phyloP scores from a whole-genome alignment of 2,797 vertebrate genomes.

The Sorex maritimensis region DNA sequence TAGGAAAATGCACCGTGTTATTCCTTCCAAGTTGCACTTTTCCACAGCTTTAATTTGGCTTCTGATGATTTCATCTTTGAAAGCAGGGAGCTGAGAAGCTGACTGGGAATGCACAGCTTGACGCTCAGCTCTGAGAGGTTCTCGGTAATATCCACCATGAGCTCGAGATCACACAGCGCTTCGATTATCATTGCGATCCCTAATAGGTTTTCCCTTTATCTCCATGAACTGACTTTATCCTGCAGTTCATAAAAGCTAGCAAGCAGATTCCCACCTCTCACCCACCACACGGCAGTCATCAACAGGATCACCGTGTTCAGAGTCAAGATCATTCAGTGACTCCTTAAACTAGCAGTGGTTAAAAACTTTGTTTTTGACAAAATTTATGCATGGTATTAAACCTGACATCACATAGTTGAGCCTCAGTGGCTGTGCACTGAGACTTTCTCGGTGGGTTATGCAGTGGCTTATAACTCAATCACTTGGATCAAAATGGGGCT shows the following conservation, averaged over 20 bases:
- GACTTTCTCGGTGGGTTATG: neutral
- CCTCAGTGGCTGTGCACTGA: neutral
- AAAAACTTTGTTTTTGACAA: conserved; percentile 31
- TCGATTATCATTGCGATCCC: conserved; percentile 46
- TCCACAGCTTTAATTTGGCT: conserved; percentile 80
- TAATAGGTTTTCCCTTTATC: conserved; percentile 74
- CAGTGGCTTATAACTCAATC: neutral
- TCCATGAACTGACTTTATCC: conserved; percentile 67
- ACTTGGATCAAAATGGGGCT: neutral
- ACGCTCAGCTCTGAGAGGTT: conserved; percentile 69
- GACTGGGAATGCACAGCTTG: conserved; percentile 70
- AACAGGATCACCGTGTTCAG: conserved; percentile 11
- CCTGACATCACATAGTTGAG: conserved; percentile 2
- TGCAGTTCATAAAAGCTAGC: neutral
- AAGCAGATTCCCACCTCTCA: neutral
- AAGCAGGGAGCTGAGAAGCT: conserved; percentile 77
- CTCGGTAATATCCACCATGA: conserved; percentile 75
- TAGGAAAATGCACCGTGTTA: conserved; percentile 65
- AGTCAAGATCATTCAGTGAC: conserved; percentile 26
- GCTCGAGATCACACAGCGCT: conserved; percentile 74
- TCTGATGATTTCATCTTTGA: conserved; percentile 80
- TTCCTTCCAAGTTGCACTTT: conserved; percentile 73
- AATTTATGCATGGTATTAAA: neutral
- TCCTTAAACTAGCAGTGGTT: conserved; percentile 42
- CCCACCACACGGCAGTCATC: conserved; percentile 11